Evolutionary conservation across 2,888 invertebrate genomes (phyloP).

Genomic region (Drosophila longiperda): DNA sequence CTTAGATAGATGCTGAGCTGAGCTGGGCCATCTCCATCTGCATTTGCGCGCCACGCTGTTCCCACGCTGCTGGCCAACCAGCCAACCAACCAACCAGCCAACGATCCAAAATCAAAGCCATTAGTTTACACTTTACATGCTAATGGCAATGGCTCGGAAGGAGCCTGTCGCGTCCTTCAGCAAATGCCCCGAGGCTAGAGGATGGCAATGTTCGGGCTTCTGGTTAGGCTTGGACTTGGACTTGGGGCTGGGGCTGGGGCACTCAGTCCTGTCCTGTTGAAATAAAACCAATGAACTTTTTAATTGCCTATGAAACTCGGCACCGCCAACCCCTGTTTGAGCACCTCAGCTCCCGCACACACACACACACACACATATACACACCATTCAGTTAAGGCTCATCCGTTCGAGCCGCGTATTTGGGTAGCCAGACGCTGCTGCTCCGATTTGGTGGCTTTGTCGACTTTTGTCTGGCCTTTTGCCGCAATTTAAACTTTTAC

Average conservation of each 20-base stretch:
- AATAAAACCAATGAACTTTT: slow-evolving; percentile 79
- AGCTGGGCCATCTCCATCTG: slow-evolving; percentile 18
- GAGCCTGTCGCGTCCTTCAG: slow-evolving; percentile 47
- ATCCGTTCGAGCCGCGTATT: slow-evolving; percentile 63
- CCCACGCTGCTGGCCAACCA: slow-evolving; percentile 71
- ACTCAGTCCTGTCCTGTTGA: slow-evolving; percentile 34
- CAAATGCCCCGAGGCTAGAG: slow-evolving; percentile 34
- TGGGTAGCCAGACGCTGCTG: slow-evolving; percentile 56
- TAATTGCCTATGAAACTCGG: slow-evolving; percentile 75
- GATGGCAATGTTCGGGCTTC: slow-evolving; percentile 48
- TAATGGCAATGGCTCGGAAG: slow-evolving; percentile 66
- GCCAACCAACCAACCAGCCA: slow-evolving; percentile 4
- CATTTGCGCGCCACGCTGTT: slow-evolving; percentile 46
- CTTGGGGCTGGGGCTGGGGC: not conserved
- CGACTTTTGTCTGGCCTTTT: slow-evolving; percentile 18
- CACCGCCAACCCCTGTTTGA: slow-evolving; percentile 29
- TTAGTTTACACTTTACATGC: slow-evolving; percentile 84
- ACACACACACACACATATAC: not conserved
- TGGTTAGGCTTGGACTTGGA: slow-evolving; percentile 33
- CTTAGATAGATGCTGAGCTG: slow-evolving; percentile 39
- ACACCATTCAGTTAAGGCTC: slow-evolving; percentile 21
- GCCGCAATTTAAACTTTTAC: slow-evolving; percentile 64
- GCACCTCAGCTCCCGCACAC: slow-evolving; percentile 11
- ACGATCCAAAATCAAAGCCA: slow-evolving; percentile 70
- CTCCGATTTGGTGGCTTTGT: slow-evolving; percentile 10